These are phyloP conservation scores for Hylomyscus alleni DNA, from an alignment of 2,797 vertebrate genomes.

Conservation along the genomic window DNA sequence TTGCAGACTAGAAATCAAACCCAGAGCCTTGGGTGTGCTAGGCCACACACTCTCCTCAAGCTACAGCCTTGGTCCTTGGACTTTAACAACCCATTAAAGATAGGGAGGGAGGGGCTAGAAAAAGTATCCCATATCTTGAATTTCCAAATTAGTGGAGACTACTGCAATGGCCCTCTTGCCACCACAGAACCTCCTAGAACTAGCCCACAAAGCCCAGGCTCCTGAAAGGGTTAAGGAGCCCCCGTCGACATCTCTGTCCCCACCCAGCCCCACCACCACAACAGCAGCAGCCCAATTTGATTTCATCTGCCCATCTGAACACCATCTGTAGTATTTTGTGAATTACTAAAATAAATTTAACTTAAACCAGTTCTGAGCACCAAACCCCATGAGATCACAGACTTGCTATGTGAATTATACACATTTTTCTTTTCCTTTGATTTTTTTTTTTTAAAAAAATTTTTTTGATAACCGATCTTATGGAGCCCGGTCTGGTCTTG, in stretches of 20 bases:
- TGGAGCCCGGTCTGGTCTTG: neutral
- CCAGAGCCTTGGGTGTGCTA: neutral
- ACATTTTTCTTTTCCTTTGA: neutral
- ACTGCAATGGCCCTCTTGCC: neutral
- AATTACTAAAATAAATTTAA: slow-evolving; percentile 57
- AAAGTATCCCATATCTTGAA: neutral
- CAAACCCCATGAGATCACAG: neutral
- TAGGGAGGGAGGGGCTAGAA: neutral
- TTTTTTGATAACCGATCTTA: neutral
- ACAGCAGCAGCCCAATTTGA: neutral
- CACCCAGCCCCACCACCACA: neutral
- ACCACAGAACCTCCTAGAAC: slow-evolving; percentile 16
- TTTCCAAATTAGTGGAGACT: neutral
- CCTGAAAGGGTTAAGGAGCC: neutral
- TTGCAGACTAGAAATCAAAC: neutral
- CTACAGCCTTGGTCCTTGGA: neutral
- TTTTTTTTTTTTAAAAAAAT: neutral
- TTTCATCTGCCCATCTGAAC: slow-evolving; percentile 31
- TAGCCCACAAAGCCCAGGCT: neutral
- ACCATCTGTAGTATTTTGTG: neutral
- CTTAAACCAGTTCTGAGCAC: slow-evolving; percentile 10
- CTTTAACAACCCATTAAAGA: neutral
- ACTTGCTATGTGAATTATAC: neutral
- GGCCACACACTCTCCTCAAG: neutral
- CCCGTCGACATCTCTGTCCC: neutral